A percentile compares a stretch with the other conserved stretches of the same genome.
Conservation (phyloP, 2,888 invertebrate species). For the Meloe dianella region DNA sequence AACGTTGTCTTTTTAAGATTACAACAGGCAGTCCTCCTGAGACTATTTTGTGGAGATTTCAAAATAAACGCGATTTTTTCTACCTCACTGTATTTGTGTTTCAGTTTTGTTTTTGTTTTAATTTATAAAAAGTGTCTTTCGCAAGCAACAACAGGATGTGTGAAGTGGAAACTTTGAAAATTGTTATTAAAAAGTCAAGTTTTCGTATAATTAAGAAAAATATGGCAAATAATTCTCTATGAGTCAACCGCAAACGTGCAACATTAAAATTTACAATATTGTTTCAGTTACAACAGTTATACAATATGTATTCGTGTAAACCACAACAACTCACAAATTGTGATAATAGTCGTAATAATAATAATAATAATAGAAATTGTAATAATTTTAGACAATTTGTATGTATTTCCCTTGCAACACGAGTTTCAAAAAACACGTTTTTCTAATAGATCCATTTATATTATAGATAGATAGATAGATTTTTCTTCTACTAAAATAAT, state of each 20-base stretch:
- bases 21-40: no score
- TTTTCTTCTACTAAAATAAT: neutral
- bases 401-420: neutral
- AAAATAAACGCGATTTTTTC: no score
- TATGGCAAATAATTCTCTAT: neutral
- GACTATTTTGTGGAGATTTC: no score
- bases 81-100: no score
- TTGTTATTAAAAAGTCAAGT: no score
- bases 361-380: neutral
- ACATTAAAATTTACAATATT: slow-evolving; percentile 11
- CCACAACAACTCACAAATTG: slow-evolving; percentile 9
- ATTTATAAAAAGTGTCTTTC: no score
- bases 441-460: neutral
- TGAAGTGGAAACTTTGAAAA: no score
- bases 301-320: slow-evolving; percentile 8
- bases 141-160: no score
- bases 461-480: neutral
- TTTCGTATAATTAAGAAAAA: no score
- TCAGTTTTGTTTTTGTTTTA: no score
- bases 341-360: neutral
- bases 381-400: neutral
- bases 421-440: neutral
- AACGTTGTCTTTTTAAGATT: no score
- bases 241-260: slow-evolving; percentile 10
- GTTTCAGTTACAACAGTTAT: slow-evolving; percentile 12